Percentiles rank a stretch among this genome's conserved stretches.
These are phyloP conservation scores for Sinohyriopsis cumingii DNA, from an alignment of 2,888 invertebrate species.

Conservation along the genomic window DNA sequence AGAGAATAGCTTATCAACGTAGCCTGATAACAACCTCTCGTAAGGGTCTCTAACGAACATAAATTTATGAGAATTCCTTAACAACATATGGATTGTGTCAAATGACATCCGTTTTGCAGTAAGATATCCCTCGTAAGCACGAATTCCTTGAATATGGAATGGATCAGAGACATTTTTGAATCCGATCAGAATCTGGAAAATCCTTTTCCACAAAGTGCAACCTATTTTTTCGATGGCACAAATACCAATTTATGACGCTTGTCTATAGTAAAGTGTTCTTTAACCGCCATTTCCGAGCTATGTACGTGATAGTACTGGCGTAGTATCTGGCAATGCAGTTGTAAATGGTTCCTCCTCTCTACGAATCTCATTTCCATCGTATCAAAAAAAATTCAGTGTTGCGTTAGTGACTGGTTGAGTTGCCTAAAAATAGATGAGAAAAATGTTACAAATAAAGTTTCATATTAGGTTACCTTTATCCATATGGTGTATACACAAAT, in stretches of 20 bases:
- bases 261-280: conserved; percentile 41
- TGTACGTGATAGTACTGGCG: conserved; percentile 38
- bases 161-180: conserved; percentile 42
- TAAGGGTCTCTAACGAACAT: conserved; percentile 56
- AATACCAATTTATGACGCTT: conserved; percentile 36
- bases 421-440: no score
- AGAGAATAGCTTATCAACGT: conserved; percentile 55
- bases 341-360: conserved; percentile 29
- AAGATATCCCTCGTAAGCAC: conserved; percentile 43
- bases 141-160: conserved; percentile 42
- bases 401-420: no score
- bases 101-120: conserved; percentile 44
- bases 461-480: no score
- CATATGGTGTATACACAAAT: no score
- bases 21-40: conserved; percentile 51
- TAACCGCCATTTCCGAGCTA: conserved; percentile 43
- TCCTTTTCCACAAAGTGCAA: conserved; percentile 48
- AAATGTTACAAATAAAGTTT: no score
- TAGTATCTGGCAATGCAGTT: conserved; percentile 25
- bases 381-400: no score
- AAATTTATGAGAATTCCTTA: conserved; percentile 39
- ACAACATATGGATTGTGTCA: conserved; percentile 42
- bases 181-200: conserved; percentile 44
- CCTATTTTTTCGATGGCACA: conserved; percentile 53
- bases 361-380: conserved; percentile 13